phyloP scores from a whole-genome alignment of 1,140 invertebrate genomes.

The Eupristina koningsbergeri region DNA sequence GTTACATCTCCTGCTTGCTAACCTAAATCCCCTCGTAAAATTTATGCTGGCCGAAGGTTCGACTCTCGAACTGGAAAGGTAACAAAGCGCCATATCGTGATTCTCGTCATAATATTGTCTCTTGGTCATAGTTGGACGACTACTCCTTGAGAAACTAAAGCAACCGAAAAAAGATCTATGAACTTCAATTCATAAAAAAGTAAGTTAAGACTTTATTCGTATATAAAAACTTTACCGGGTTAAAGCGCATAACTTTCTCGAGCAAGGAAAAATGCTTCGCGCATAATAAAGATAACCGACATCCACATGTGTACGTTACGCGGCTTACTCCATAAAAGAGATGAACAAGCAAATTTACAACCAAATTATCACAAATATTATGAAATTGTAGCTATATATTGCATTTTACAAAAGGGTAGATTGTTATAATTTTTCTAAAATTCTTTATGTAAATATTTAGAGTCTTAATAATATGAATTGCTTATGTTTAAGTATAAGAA shows the following conservation, averaged over 20 bases:
- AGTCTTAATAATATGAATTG: neutral
- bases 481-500: neutral
- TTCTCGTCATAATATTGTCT: neutral
- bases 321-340: too few relatives aligned
- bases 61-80: neutral
- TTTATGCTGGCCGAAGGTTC: neutral
- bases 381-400: too few relatives aligned
- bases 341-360: too few relatives aligned
- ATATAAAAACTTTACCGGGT: neutral
- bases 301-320: too few relatives aligned
- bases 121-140: neutral
- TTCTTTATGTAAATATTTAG: too few relatives aligned
- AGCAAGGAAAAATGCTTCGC: neutral
- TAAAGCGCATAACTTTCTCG: neutral
- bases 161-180: neutral
- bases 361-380: too few relatives aligned
- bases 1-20: neutral
- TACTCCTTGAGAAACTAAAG: neutral
- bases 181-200: neutral
- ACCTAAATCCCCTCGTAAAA: neutral
- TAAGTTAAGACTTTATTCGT: neutral
- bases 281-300: neutral
- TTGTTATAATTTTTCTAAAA: too few relatives aligned
- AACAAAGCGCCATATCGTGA: conserved; percentile 9
- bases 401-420: too few relatives aligned